Evolutionary conservation across 2,888 invertebrate species (phyloP).

Genomic region (Aquatica leii): DNA sequence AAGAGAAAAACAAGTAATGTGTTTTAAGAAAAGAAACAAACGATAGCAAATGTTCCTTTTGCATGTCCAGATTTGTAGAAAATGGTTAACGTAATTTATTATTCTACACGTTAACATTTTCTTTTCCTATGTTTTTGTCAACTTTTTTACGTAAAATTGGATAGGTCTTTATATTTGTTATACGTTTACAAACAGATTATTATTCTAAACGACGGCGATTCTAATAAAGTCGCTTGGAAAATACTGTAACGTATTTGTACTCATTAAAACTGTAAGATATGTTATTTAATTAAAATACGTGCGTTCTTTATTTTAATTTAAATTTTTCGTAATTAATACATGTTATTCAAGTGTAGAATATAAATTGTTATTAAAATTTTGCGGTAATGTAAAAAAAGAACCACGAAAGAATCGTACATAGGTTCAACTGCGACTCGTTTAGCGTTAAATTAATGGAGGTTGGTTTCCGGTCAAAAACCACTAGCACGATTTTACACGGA

Average conservation of each 20-base stretch:
- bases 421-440: constrained; percentile 28
- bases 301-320: no score
- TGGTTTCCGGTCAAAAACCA: constrained; percentile 28
- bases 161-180: not conserved
- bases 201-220: no score
- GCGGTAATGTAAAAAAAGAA: no score
- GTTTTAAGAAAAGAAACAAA: not conserved
- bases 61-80: constrained; percentile 5
- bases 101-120: constrained; percentile 2
- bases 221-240: no score
- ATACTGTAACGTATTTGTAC: no score
- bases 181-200: not conserved
- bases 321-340: no score
- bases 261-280: no score
- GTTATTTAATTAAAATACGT: no score
- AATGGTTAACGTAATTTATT: not conserved
- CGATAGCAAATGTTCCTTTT: constrained; percentile 11
- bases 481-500: constrained; percentile 24
- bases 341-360: no score
- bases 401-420: not conserved
- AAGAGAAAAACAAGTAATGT: not conserved
- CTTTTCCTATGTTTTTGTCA: not conserved
- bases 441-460: constrained; percentile 30
- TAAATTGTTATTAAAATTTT: no score
- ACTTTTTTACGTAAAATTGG: not conserved